phyloP scores from a whole-genome alignment of 2,797 vertebrate species.

The Argyrosomus regius region DNA sequence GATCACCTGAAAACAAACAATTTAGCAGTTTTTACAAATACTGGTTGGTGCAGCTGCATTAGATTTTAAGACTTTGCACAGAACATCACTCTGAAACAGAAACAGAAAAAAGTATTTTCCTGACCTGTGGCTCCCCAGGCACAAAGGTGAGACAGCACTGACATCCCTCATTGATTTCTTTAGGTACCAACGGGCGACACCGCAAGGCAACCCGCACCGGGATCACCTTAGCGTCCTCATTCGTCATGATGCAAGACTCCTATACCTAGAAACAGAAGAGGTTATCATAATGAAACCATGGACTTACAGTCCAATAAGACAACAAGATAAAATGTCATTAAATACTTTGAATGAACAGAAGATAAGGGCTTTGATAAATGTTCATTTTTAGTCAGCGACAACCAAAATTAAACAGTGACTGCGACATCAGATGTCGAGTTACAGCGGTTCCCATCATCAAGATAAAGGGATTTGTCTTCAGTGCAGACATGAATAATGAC shows the following conservation, averaged over 20 bases:
- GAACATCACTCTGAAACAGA: background rate
- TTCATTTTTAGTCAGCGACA: background rate
- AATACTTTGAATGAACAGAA: background rate
- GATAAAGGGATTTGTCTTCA: background rate
- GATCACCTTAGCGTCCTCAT: constrained; percentile 89
- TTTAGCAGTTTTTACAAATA: background rate
- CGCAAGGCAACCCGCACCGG: constrained; percentile 94
- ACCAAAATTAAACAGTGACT: background rate
- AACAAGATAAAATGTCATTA: background rate
- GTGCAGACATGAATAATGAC: background rate
- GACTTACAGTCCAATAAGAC: background rate
- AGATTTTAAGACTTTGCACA: background rate
- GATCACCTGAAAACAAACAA: constrained; percentile 85
- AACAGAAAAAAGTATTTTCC: constrained; percentile 12
- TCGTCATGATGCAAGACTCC: constrained; percentile 80
- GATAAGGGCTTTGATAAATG: background rate
- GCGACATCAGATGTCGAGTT: background rate
- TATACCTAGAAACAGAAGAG: constrained; percentile 8
- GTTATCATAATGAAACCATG: background rate
- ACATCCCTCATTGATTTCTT: constrained; percentile 94
- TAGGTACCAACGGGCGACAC: constrained; percentile 92
- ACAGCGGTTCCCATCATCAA: background rate
- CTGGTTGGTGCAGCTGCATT: background rate
- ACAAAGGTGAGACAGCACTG: constrained; percentile 93
- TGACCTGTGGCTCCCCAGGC: constrained; percentile 92